phyloP scores from a whole-genome alignment of 2,113 vertebrate species.

The Thunnus thynnus region DNA sequence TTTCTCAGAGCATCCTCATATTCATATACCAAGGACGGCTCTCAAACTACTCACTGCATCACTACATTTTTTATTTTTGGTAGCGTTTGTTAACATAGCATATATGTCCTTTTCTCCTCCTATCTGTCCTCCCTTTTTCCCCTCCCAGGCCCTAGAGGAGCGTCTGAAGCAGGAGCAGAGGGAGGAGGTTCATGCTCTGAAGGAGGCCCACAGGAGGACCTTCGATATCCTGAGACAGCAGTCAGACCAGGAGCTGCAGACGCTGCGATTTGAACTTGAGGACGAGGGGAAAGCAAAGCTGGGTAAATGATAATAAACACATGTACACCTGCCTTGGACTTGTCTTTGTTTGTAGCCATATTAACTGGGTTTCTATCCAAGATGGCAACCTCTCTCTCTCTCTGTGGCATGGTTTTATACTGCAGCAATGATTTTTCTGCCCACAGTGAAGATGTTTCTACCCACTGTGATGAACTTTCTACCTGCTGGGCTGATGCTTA shows the following conservation, averaged over 20 bases:
- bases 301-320: constrained; percentile 77
- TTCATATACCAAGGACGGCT: too few relatives aligned
- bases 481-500: too few relatives aligned
- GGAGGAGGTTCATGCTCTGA: constrained; percentile 92
- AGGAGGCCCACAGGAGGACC: constrained; percentile 94
- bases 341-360: rapidly evolving
- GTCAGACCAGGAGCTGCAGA: constrained; percentile 96
- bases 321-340: neutral
- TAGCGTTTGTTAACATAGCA: too few relatives aligned
- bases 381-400: neutral
- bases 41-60: too few relatives aligned
- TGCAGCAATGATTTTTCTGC: too few relatives aligned
- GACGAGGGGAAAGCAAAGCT: constrained; percentile 98
- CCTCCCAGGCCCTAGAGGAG: constrained; percentile 91
- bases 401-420: too few relatives aligned
- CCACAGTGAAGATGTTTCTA: too few relatives aligned
- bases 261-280: constrained; percentile 94
- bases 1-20: too few relatives aligned
- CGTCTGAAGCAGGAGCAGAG: constrained; percentile 94
- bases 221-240: constrained; percentile 94
- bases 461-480: too few relatives aligned
- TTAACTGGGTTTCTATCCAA: neutral
- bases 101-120: too few relatives aligned
- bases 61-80: too few relatives aligned
- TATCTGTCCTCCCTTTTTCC: too few relatives aligned